Evolutionary conservation across 2,113 vertebrate species (phyloP).

Genomic region (Amphiprion percula): DNA sequence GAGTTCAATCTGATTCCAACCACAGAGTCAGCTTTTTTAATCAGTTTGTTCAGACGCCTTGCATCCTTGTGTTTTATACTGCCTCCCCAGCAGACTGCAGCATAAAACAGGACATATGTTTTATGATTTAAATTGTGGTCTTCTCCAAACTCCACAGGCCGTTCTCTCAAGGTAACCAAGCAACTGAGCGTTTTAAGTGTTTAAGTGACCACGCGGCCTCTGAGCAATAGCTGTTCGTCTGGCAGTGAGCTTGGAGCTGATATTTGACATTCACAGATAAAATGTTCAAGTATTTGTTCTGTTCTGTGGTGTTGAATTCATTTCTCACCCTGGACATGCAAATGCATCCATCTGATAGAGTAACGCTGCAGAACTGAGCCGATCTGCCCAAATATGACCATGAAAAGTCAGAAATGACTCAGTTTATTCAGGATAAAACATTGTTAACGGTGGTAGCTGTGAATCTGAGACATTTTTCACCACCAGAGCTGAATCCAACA

Average conservation of each 20-base stretch:
- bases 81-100: too few species aligned
- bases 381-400: too few species aligned
- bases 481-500: not conserved
- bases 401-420: too few species aligned
- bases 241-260: conserved; percentile 15
- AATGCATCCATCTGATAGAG: not conserved
- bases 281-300: conserved; percentile 7
- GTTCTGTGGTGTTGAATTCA: conserved; percentile 1
- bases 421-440: not conserved
- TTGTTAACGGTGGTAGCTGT: not conserved
- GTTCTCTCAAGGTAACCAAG: not conserved
- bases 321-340: not conserved
- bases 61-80: too few species aligned
- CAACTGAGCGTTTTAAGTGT: not conserved
- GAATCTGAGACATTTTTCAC: not conserved
- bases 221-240: not conserved
- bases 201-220: not conserved
- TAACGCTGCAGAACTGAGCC: too few species aligned
- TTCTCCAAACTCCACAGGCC: not conserved
- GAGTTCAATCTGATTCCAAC: too few species aligned
- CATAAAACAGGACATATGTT: too few species aligned
- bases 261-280: conserved; percentile 16
- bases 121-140: not conserved
- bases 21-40: too few species aligned
- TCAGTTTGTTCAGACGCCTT: too few species aligned